Evolutionary conservation across 1,140 invertebrate species (phyloP).

Genomic region (Leptinotarsa defecta): DNA sequence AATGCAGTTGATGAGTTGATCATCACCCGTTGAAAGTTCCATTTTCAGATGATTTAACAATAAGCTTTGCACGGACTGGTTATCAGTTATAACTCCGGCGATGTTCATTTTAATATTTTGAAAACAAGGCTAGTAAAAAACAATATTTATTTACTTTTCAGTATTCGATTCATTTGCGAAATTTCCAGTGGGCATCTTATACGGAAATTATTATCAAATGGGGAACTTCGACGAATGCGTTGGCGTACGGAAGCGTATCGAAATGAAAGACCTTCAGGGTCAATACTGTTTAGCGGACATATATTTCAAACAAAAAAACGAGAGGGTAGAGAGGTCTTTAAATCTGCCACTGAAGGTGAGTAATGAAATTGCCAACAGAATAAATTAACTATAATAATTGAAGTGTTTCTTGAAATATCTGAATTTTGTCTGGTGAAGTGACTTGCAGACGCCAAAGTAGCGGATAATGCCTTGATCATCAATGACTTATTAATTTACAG

Average conservation of each 20-base stretch:
- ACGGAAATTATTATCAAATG: conserved; percentile 66
- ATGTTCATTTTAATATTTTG: no score
- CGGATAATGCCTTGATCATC: no score
- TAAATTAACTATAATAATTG: neutral
- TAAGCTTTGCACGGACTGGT: no score
- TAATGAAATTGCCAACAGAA: neutral
- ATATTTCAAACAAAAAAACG: conserved; percentile 32
- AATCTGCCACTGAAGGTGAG: conserved; percentile 18
- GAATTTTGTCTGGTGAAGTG: no score
- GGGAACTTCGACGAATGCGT: conserved; percentile 74
- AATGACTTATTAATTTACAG: conserved; percentile 21
- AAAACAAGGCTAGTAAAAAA: no score
- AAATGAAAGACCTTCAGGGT: conserved; percentile 50
- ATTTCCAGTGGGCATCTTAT: conserved; percentile 65
- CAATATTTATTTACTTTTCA: conserved; percentile 50
- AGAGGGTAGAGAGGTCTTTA: neutral
- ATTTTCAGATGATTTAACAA: no score
- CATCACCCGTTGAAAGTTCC: no score
- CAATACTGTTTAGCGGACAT: conserved; percentile 66
- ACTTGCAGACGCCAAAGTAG: no score
- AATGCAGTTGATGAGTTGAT: no score
- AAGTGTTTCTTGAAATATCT: no score
- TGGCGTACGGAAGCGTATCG: conserved; percentile 9
- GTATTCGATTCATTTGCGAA: conserved; percentile 71
- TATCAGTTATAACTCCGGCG: no score